phyloP scores from a whole-genome alignment of 2,113 vertebrate genomes.

The Pelecanus crispus region DNA sequence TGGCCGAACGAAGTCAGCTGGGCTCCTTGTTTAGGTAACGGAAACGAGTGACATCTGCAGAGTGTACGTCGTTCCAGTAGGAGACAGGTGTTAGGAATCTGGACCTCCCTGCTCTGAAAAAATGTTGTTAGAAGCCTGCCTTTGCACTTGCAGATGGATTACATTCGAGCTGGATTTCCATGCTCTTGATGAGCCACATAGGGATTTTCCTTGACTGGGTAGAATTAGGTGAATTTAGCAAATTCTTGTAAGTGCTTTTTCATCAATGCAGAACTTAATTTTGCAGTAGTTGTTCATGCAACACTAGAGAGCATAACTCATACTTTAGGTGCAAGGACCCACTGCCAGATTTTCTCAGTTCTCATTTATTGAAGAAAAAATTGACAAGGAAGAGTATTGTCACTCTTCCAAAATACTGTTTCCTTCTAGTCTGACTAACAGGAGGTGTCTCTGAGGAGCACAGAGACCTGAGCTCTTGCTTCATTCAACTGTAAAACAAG shows the following conservation, averaged over 20 bases:
- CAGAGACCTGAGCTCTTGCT: background rate
- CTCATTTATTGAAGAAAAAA: background rate
- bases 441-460: background rate
- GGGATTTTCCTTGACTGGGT: background rate
- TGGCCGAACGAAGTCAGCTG: background rate
- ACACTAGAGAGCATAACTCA: background rate
- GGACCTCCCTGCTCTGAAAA: background rate
- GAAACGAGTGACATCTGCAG: background rate
- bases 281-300: background rate
- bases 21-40: background rate
- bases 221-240: background rate
- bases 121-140: background rate
- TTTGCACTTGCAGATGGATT: background rate
- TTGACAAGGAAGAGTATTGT: background rate
- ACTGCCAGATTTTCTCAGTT: background rate
- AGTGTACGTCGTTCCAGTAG: background rate
- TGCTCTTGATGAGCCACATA: background rate
- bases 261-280: background rate
- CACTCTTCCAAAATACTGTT: background rate
- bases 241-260: background rate
- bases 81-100: background rate
- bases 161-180: background rate
- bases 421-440: background rate
- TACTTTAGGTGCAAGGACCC: background rate
- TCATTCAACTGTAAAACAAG: background rate